phyloP scores from a whole-genome alignment of 92 coral and sea anemone species.

The Heteractis magnifica region DNA sequence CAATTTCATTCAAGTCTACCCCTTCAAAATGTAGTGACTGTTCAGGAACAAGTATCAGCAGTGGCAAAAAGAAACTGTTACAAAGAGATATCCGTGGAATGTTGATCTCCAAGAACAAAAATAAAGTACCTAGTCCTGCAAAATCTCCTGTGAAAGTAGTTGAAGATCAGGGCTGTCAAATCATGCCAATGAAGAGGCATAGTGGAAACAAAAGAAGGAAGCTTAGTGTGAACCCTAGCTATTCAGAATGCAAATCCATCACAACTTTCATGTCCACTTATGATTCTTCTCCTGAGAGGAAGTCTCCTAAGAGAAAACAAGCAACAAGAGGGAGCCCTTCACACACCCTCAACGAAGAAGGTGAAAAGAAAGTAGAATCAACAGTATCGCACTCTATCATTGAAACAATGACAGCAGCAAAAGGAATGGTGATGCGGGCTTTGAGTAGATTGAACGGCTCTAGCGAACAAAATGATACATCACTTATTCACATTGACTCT shows the following conservation, averaged over 20 bases:
- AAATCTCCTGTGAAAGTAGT: background rate
- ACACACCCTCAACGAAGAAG: background rate
- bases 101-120: background rate
- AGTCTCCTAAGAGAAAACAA: background rate
- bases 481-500: background rate
- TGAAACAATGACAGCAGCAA: constrained; percentile 11
- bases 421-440: constrained; percentile 13
- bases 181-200: background rate
- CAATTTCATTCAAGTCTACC: background rate
- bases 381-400: background rate
- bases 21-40: background rate
- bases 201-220: constrained; percentile 8
- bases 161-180: background rate
- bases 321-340: background rate
- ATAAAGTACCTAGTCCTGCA: background rate
- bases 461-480: background rate
- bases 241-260: constrained; percentile 8
- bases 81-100: constrained; percentile 1
- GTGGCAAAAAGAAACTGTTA: background rate
- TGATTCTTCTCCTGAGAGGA: constrained; percentile 16
- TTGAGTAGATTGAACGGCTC: constrained; percentile 13
- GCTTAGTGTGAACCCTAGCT: background rate
- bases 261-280: constrained; percentile 5
- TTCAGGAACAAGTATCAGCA: background rate
- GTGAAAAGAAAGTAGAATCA: background rate